phyloP scores from a whole-genome alignment of 1,140 invertebrate genomes.

The Cyrtorhinus lividipennis region DNA sequence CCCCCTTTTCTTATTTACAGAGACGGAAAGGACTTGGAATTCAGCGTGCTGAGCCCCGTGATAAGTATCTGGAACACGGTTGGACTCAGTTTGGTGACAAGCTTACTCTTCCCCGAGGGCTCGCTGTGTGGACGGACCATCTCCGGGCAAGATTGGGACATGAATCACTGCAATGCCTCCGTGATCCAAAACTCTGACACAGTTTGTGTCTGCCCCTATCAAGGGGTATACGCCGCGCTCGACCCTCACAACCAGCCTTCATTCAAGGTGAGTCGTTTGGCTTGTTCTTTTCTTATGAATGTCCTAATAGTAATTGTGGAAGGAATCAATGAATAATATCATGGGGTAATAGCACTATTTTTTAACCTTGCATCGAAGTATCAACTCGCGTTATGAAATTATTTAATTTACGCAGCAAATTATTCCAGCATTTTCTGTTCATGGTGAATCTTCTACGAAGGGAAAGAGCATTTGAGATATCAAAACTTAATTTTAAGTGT shows the following conservation, averaged over 20 bases:
- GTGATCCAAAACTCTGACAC: slow-evolving; percentile 26
- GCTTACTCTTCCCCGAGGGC: slow-evolving; percentile 29
- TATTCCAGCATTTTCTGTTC: too few species aligned
- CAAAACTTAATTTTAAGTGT: too few species aligned
- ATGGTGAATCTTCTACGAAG: too few species aligned
- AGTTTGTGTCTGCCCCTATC: slow-evolving; percentile 22
- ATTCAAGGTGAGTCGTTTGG: slow-evolving; percentile 1
- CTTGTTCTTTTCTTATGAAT: too few species aligned
- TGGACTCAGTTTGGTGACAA: slow-evolving; percentile 17
- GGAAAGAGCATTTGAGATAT: too few species aligned
- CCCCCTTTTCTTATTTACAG: slow-evolving; percentile 30
- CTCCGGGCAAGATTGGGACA: slow-evolving; percentile 31
- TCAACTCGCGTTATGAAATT: too few species aligned
- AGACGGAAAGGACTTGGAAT: slow-evolving; percentile 47
- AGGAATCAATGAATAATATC: too few species aligned
- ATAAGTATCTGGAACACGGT: slow-evolving; percentile 31
- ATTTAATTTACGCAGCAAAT: too few species aligned
- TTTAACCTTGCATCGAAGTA: too few species aligned
- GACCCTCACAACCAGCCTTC: slow-evolving; percentile 10
- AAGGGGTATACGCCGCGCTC: slow-evolving; percentile 21
- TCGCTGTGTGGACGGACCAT: slow-evolving; percentile 20
- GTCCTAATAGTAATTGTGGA: too few species aligned
- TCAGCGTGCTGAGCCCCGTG: slow-evolving; percentile 45
- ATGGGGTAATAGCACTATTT: too few species aligned
- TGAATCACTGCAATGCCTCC: slow-evolving; percentile 34